These are phyloP conservation scores for Trichomalopsis sarcophagae DNA, from an alignment of 1,140 invertebrate species.

Conservation along the genomic window DNA sequence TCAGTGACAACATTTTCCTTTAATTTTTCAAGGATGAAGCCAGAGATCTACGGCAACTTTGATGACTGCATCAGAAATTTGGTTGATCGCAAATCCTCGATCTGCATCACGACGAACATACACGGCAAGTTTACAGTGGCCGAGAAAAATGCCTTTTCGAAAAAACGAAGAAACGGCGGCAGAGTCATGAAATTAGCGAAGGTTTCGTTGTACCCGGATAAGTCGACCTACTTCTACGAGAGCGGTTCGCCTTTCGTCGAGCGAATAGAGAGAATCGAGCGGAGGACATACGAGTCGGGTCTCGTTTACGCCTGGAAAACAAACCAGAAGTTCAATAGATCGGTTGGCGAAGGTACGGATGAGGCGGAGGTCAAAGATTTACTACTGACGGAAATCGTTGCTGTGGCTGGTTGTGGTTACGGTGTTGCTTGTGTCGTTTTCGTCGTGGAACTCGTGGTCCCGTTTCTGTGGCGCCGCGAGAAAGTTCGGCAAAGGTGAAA, in stretches of 20 bases:
- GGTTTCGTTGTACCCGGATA: background rate
- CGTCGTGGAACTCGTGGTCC: too few species aligned
- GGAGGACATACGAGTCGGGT: background rate
- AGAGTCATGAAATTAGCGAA: conserved; percentile 15
- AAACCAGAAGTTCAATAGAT: background rate
- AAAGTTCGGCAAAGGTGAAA: too few species aligned
- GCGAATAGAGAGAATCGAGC: conserved; percentile 5
- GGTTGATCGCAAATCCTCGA: background rate
- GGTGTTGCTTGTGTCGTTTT: too few species aligned
- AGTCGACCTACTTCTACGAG: conserved; percentile 10
- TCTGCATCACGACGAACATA: background rate
- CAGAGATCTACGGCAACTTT: background rate
- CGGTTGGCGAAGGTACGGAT: background rate
- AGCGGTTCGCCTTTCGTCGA: background rate
- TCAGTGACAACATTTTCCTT: background rate
- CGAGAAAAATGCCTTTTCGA: background rate
- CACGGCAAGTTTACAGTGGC: background rate
- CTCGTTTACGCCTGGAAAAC: background rate
- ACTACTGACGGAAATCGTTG: background rate
- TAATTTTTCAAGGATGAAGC: background rate
- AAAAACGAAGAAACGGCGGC: background rate
- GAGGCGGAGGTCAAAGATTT: background rate
- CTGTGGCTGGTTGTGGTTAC: too few species aligned
- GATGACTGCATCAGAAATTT: background rate
- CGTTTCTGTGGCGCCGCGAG: too few species aligned